Conservation (phyloP, 1,140 invertebrate genomes). For the Calephelis virginiensis region DNA sequence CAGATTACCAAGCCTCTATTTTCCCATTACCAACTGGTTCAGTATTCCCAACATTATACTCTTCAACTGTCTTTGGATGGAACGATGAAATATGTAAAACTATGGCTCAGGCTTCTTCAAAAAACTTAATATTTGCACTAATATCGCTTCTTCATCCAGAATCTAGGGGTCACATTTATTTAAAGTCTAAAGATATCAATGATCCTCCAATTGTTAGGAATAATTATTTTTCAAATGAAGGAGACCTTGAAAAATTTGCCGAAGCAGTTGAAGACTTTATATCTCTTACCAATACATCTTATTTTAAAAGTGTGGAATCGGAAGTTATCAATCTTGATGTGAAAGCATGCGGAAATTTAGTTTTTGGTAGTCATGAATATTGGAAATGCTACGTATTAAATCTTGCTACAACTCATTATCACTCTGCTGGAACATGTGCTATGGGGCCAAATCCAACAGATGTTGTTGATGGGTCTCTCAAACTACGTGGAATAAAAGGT, state of each 20-base stretch:
- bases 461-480: constrained; percentile 78
- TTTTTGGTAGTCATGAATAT: constrained; percentile 81
- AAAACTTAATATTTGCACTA: constrained; percentile 87
- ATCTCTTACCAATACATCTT: constrained; percentile 74
- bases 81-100: constrained; percentile 70
- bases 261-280: constrained; percentile 85
- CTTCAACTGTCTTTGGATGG: constrained; percentile 83
- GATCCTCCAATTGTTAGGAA: constrained; percentile 92
- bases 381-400: constrained; percentile 79
- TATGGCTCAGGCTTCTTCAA: constrained; percentile 79
- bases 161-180: constrained; percentile 86
- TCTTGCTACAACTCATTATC: constrained; percentile 52
- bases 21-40: constrained; percentile 50
- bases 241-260: constrained; percentile 86
- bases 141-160: constrained; percentile 88
- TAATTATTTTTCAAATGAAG: constrained; percentile 88
- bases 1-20: constrained; percentile 49
- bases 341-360: constrained; percentile 64
- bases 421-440: constrained; percentile 77
- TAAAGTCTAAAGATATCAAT: constrained; percentile 88
- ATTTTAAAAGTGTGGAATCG: constrained; percentile 77
- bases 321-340: constrained; percentile 57
- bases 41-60: constrained; percentile 82
- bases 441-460: constrained; percentile 80
- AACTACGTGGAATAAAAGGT: constrained; percentile 74